Evolutionary conservation across 2,113 vertebrate genomes (phyloP).

Genomic region (Motacilla tschutschensis): DNA sequence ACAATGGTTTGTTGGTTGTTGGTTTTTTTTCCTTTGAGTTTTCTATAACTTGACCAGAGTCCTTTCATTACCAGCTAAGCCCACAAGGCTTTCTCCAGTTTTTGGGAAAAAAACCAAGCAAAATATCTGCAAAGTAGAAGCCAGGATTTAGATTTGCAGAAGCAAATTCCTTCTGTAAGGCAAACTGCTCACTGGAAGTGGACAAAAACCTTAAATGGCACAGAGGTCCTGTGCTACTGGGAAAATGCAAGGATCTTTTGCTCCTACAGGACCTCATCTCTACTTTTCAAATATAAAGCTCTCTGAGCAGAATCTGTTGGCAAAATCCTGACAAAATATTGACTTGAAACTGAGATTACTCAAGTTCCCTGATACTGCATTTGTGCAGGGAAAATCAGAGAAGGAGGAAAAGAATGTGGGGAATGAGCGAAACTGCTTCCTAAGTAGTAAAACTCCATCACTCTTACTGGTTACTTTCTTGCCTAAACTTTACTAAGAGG

Average conservation of each 20-base stretch:
- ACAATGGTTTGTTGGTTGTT: rapidly evolving
- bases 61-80: background rate
- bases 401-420: background rate
- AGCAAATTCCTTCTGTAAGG: background rate
- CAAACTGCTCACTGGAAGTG: background rate
- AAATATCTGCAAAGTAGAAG: background rate
- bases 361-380: background rate
- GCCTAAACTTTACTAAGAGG: background rate
- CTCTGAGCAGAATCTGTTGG: background rate
- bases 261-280: background rate
- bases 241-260: background rate
- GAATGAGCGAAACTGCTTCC: background rate
- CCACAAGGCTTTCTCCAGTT: background rate
- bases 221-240: background rate
- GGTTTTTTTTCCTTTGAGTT: background rate
- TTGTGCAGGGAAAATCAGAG: background rate
- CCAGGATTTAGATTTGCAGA: background rate
- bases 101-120: background rate
- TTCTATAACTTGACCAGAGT: background rate
- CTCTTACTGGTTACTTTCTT: background rate
- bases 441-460: background rate
- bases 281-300: background rate
- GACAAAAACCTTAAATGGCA: background rate
- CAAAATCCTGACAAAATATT: background rate
- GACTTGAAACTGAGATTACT: background rate